These are phyloP conservation scores for Muscicapa comitata DNA, from an alignment of 2,797 vertebrate species.

Conservation along the genomic window DNA sequence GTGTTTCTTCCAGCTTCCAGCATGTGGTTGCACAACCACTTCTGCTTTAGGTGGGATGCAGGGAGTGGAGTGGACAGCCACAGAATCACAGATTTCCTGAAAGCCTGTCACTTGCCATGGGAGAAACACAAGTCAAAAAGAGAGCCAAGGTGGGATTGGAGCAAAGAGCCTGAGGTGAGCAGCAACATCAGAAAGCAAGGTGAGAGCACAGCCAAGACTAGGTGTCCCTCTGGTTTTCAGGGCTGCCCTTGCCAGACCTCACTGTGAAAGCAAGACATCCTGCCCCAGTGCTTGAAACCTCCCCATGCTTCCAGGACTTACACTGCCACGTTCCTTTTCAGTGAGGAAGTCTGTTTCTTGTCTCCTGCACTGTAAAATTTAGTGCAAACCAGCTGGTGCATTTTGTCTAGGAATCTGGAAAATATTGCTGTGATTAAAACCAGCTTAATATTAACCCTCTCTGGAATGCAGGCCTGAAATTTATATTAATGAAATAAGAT, in stretches of 20 bases:
- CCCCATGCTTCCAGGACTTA: background rate
- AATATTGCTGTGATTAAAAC: slow-evolving; percentile 40
- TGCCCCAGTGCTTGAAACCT: background rate
- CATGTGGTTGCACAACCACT: background rate
- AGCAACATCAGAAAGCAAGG: background rate
- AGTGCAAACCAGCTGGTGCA: slow-evolving; percentile 43
- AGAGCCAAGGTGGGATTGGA: background rate
- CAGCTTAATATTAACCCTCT: slow-evolving; percentile 44
- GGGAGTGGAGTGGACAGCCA: background rate
- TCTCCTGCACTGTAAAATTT: slow-evolving; percentile 4
- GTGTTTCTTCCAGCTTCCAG: background rate
- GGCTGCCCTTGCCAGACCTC: background rate
- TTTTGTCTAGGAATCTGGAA: slow-evolving; percentile 10
- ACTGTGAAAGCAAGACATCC: background rate
- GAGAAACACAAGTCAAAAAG: background rate
- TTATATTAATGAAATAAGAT: slow-evolving; percentile 52
- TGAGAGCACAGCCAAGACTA: background rate
- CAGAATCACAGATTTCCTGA: background rate
- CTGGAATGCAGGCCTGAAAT: slow-evolving; percentile 42
- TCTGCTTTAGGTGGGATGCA: background rate
- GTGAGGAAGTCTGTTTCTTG: background rate
- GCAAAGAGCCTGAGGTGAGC: background rate
- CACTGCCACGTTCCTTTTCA: background rate
- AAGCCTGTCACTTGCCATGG: fast-evolving
- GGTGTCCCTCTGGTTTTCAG: background rate